Evolutionary conservation across 2,888 invertebrate species (phyloP).

Genomic region (Drosophila neotestacea): DNA sequence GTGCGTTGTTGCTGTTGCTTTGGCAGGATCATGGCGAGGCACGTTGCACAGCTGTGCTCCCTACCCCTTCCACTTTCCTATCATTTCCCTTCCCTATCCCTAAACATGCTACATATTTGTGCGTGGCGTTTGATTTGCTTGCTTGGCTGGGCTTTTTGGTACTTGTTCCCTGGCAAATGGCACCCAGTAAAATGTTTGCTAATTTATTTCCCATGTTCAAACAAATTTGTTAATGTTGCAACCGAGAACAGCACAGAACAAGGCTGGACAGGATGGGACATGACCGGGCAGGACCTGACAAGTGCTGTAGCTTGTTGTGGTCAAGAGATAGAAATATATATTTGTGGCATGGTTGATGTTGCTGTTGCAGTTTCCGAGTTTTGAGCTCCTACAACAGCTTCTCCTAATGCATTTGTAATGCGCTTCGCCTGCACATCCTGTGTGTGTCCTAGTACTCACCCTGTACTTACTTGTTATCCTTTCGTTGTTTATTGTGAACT

Average conservation of each 20-base stretch:
- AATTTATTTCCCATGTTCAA: constrained; percentile 84
- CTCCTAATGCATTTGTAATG: constrained; percentile 84
- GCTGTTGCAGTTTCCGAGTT: constrained; percentile 64
- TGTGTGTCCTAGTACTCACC: neutral
- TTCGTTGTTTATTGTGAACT: constrained; percentile 55
- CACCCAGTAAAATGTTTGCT: constrained; percentile 82
- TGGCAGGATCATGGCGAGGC: constrained; percentile 56
- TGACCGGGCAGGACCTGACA: constrained; percentile 36
- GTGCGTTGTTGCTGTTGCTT: constrained; percentile 29
- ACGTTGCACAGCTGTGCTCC: constrained; percentile 24
- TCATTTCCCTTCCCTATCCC: neutral
- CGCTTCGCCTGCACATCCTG: constrained; percentile 81
- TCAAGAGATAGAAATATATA: constrained; percentile 53
- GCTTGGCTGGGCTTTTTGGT: constrained; percentile 46
- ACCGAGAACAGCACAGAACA: neutral
- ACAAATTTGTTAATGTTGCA: constrained; percentile 78
- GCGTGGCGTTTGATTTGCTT: constrained; percentile 73
- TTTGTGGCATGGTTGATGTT: constrained; percentile 48
- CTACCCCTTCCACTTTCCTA: neutral
- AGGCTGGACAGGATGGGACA: constrained; percentile 5
- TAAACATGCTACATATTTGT: constrained; percentile 62
- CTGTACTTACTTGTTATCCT: constrained; percentile 42
- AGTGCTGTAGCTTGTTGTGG: constrained; percentile 76
- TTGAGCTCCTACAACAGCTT: constrained; percentile 31
- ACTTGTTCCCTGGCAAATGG: constrained; percentile 54